These are phyloP conservation scores for Meloe dianella DNA, from an alignment of 2,888 invertebrate genomes.

Conservation along the genomic window DNA sequence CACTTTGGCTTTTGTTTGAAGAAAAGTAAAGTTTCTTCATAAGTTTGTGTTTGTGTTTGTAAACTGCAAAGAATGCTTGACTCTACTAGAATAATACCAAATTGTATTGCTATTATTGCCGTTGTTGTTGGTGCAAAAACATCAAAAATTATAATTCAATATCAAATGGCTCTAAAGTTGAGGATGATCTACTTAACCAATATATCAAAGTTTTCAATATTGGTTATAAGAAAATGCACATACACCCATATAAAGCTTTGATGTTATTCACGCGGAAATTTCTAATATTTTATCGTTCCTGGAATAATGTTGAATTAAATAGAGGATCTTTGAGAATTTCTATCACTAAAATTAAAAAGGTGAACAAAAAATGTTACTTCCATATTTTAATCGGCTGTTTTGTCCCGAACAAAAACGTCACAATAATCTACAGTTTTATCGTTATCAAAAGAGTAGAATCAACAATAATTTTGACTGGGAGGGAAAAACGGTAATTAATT, in stretches of 20 bases:
- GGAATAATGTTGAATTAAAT: not conserved
- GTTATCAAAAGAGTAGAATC: not conserved
- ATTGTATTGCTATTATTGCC: no score
- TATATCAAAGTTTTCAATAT: constrained; percentile 17
- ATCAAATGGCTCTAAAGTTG: not conserved
- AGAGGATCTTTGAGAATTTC: not conserved
- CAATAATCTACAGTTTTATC: not conserved
- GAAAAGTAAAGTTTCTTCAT: constrained; percentile 30
- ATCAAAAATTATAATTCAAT: constrained; percentile 10
- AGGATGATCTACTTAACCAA: constrained; percentile 19
- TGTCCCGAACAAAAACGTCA: not conserved
- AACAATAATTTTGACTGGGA: not conserved
- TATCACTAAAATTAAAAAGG: not conserved
- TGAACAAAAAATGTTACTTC: no score
- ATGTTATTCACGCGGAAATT: no score
- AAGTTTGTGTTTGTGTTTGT: constrained; percentile 15
- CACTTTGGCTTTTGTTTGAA: constrained; percentile 34
- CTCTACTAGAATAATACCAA: constrained; percentile 7
- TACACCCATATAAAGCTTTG: no score
- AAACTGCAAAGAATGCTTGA: constrained; percentile 20
- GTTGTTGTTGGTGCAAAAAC: not conserved
- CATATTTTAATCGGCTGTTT: not conserved
- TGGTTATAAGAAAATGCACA: no score
- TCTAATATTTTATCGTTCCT: constrained; percentile 3
- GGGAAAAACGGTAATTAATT: not conserved